Evolutionary conservation across 2,113 vertebrate genomes (phyloP).

Genomic region (Passerina amoena): DNA sequence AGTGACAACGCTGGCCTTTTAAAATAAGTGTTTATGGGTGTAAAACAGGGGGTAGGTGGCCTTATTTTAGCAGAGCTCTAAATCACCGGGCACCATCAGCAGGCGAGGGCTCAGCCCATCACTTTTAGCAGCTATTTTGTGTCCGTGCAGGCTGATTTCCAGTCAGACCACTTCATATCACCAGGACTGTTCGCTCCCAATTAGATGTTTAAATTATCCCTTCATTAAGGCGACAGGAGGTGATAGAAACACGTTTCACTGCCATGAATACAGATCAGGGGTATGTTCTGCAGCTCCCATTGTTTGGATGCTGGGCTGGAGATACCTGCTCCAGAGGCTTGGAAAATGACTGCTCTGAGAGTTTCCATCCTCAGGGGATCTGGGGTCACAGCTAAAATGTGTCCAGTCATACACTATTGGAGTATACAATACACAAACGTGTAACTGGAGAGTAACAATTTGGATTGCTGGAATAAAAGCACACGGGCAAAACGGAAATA

Average conservation of each 20-base stretch:
- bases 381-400: not conserved
- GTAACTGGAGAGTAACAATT: not conserved
- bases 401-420: too few species aligned
- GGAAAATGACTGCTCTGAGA: not conserved
- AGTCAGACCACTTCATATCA: not conserved
- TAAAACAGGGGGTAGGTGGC: not conserved
- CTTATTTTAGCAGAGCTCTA: not conserved
- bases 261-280: not conserved
- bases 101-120: not conserved
- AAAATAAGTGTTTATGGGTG: not conserved
- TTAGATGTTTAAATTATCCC: slow-evolving; percentile 6
- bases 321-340: not conserved
- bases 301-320: not conserved
- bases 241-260: not conserved
- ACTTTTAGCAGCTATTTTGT: slow-evolving; percentile 9
- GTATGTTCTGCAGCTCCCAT: not conserved
- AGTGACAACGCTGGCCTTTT: not conserved
- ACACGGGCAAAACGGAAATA: not conserved
- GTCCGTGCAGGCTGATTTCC: not conserved
- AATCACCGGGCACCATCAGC: not conserved
- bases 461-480: not conserved
- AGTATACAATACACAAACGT: too few species aligned
- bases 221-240: not conserved
- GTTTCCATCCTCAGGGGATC: not conserved
- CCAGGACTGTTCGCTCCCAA: not conserved